phyloP scores from a whole-genome alignment of 2,797 vertebrate genomes.

The Anableps anableps region DNA sequence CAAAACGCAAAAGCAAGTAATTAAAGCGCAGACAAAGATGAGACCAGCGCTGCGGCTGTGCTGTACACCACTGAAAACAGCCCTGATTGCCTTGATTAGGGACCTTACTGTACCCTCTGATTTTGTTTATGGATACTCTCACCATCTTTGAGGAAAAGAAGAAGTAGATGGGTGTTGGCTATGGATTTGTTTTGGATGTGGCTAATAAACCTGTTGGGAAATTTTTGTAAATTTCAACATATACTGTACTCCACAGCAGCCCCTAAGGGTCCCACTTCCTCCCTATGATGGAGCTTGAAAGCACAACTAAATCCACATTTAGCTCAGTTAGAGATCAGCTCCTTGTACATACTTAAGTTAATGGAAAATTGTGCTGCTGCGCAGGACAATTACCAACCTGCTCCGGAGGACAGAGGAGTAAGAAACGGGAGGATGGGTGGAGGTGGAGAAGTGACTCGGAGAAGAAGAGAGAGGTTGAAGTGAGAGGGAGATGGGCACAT shows the following conservation, averaged over 20 bases:
- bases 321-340: constrained; percentile 60
- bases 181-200: constrained; percentile 35
- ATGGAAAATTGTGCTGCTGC: constrained; percentile 63
- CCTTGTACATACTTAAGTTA: constrained; percentile 64
- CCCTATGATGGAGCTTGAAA: constrained; percentile 40
- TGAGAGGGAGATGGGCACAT: constrained; percentile 74
- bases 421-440: constrained; percentile 53
- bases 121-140: constrained; percentile 90
- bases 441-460: constrained; percentile 63
- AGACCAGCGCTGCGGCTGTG: constrained; percentile 90
- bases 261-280: constrained; percentile 17
- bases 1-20: constrained; percentile 99
- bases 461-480: constrained; percentile 71
- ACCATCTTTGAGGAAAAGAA: constrained; percentile 62
- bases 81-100: constrained; percentile 99
- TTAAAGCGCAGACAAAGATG: constrained; percentile 98
- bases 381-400: constrained; percentile 68
- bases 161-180: constrained; percentile 35
- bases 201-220: constrained; percentile 16
- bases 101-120: constrained; percentile 93
- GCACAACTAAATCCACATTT: constrained; percentile 54
- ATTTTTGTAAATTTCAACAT: constrained; percentile 9
- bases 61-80: constrained; percentile 97
- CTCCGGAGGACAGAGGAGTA: constrained; percentile 35
- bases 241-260: neutral